Percentiles rank a stretch among this genome's conserved stretches.
phyloP scores from a whole-genome alignment of 1,140 invertebrate species.

The Vanessa tameamea region DNA sequence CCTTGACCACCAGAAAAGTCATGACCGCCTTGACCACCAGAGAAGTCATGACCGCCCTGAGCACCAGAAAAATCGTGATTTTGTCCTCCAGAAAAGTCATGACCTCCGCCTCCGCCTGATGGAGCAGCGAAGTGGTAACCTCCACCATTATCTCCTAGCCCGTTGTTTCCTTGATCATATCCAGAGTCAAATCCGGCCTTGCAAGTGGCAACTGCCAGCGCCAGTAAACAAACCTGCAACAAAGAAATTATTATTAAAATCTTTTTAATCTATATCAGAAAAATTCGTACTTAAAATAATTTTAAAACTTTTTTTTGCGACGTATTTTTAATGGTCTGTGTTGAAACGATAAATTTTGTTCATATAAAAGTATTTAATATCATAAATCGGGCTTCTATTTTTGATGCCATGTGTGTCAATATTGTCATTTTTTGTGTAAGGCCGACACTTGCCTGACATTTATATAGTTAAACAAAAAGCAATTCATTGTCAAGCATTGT shows the following conservation, averaged over 20 bases:
- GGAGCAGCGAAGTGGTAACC: constrained; percentile 36
- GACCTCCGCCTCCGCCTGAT: constrained; percentile 36
- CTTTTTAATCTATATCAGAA: neutral
- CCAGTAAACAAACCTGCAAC: constrained; percentile 70
- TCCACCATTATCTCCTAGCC: constrained; percentile 39
- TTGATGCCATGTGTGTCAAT: neutral
- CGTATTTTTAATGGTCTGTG: neutral
- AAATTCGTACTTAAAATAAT: too few relatives aligned
- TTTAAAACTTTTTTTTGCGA: neutral
- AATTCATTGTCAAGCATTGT: constrained; percentile 20
- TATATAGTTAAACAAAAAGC: constrained; percentile 24
- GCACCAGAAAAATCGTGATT: constrained; percentile 35
- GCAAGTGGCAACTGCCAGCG: constrained; percentile 65
- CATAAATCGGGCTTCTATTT: constrained; percentile 15
- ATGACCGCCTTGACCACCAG: constrained; percentile 39
- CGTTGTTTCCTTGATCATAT: constrained; percentile 41
- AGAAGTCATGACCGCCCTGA: constrained; percentile 34
- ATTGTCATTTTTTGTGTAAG: constrained; percentile 15
- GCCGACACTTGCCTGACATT: constrained; percentile 1
- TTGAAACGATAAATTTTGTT: neutral
- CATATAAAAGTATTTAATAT: neutral
- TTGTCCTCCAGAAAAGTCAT: constrained; percentile 37
- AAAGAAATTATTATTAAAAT: constrained; percentile 29
- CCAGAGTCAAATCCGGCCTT: constrained; percentile 60
- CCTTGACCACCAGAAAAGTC: constrained; percentile 42